These are phyloP conservation scores for Dicranocentrus wangi DNA, from an alignment of 2,888 invertebrate species.

Conservation along the genomic window DNA sequence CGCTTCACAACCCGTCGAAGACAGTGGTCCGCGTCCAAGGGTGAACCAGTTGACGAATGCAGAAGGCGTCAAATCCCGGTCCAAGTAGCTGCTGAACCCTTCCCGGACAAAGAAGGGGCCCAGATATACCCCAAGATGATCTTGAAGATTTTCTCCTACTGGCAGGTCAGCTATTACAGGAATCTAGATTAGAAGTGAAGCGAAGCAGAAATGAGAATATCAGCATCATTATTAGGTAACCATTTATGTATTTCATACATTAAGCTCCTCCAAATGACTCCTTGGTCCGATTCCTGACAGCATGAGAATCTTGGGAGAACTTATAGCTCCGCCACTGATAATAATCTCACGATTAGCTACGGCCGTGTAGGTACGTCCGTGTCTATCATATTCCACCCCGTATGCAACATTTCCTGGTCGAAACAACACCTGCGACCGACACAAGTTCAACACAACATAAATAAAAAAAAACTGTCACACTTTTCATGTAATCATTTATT, in stretches of 20 bases:
- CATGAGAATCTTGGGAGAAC: too few species aligned
- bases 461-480: background rate
- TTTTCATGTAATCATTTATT: too few species aligned
- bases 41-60: slow-evolving; percentile 41
- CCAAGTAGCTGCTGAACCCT: slow-evolving; percentile 55
- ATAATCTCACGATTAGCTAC: background rate
- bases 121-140: slow-evolving; percentile 63
- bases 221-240: background rate
- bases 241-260: background rate
- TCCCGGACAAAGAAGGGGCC: slow-evolving; percentile 67
- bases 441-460: too few species aligned
- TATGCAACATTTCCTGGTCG: slow-evolving; percentile 26
- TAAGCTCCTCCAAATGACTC: background rate
- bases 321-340: too few species aligned
- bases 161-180: slow-evolving; percentile 63
- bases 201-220: background rate
- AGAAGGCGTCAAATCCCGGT: slow-evolving; percentile 55
- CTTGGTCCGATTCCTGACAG: too few species aligned
- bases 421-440: slow-evolving; percentile 12
- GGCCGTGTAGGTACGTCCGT: slow-evolving; percentile 44
- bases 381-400: slow-evolving; percentile 55
- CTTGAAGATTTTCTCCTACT: slow-evolving; percentile 62
- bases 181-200: too few species aligned
- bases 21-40: slow-evolving; percentile 64
- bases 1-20: slow-evolving; percentile 57